These are phyloP conservation scores for Hypomecis atomaria DNA, from an alignment of 2,888 invertebrate genomes.

Conservation along the genomic window DNA sequence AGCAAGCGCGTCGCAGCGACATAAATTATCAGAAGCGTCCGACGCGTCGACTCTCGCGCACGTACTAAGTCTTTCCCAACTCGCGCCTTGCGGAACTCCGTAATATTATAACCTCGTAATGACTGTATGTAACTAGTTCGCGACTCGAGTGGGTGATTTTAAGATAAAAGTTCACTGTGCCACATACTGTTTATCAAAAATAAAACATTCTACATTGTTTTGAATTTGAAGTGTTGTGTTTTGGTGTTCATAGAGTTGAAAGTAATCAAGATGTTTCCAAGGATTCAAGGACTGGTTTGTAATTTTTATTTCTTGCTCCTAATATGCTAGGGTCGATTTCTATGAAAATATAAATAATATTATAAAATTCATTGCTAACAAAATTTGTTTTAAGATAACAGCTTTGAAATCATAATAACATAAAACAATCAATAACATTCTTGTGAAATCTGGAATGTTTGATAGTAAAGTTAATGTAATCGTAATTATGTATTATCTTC, in stretches of 20 bases:
- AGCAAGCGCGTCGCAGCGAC: slow-evolving; percentile 25
- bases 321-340: neutral
- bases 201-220: slow-evolving; percentile 43
- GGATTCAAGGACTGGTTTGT: slow-evolving; percentile 81
- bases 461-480: too few species aligned
- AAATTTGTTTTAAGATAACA: neutral
- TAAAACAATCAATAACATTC: too few species aligned
- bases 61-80: slow-evolving; percentile 41
- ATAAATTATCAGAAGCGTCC: slow-evolving; percentile 60
- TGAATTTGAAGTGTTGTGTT: slow-evolving; percentile 52
- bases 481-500: too few species aligned
- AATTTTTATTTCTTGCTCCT: slow-evolving; percentile 5
- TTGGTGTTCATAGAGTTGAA: slow-evolving; percentile 49
- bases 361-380: neutral
- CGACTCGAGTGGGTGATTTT: slow-evolving; percentile 53
- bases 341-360: neutral
- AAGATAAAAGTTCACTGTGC: slow-evolving; percentile 59
- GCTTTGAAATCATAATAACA: neutral
- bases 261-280: slow-evolving; percentile 71
- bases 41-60: slow-evolving; percentile 65
- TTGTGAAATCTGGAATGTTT: too few species aligned
- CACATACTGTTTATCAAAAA: slow-evolving; percentile 38
- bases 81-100: slow-evolving; percentile 50
- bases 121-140: slow-evolving; percentile 48
- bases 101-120: slow-evolving; percentile 48